A percentile compares a stretch with the other conserved stretches of the same genome.
Evolutionary conservation across 2,797 vertebrate species (phyloP).

Genomic region (Enteromius mattozi): DNA sequence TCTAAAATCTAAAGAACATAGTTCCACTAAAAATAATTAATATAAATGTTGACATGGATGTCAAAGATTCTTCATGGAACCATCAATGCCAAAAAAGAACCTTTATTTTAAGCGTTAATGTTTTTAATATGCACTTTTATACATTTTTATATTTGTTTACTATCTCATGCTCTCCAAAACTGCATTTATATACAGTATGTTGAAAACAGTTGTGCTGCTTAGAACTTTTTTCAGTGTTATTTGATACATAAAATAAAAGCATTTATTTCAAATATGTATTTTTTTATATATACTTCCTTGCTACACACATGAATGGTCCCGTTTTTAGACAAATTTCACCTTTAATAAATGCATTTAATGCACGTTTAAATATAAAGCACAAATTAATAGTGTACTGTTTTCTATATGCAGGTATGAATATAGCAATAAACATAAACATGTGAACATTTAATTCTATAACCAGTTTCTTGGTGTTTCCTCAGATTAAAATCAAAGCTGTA

Average conservation of each 20-base stretch:
- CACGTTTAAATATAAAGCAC: background rate
- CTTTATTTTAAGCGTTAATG: background rate
- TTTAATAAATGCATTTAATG: background rate
- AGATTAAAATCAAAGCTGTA: slow-evolving; percentile 11
- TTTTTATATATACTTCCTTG: background rate
- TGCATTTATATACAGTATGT: background rate
- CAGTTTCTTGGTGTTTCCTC: slow-evolving; percentile 4
- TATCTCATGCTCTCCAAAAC: background rate
- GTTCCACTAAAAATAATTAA: background rate
- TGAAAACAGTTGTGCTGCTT: background rate
- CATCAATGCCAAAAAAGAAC: background rate
- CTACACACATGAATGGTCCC: background rate
- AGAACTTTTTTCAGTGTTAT: background rate
- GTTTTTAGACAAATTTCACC: background rate
- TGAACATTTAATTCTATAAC: slow-evolving; percentile 28
- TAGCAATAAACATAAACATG: background rate
- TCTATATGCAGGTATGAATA: background rate
- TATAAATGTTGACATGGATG: background rate
- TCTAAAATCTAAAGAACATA: background rate
- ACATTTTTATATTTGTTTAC: background rate
- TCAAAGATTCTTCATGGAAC: background rate
- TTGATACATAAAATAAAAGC: background rate
- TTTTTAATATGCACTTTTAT: background rate
- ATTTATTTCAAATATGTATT: background rate
- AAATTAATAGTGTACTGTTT: background rate